Evolutionary conservation across 2,888 invertebrate genomes (phyloP).

Genomic region (Dione vanillae): DNA sequence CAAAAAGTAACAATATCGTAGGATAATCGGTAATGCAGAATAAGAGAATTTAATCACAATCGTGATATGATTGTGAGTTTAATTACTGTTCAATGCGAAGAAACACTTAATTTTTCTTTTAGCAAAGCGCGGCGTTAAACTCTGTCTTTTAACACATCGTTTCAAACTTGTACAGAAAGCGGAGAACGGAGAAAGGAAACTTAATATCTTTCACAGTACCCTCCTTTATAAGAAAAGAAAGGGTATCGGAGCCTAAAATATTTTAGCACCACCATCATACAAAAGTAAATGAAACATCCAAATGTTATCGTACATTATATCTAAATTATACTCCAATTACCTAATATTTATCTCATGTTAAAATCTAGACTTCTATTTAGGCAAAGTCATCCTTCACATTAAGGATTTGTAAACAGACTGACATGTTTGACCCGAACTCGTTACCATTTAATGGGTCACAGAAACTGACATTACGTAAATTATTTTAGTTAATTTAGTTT

Average conservation of each 20-base stretch:
- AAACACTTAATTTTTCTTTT: too few species aligned
- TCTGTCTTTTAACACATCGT: too few species aligned
- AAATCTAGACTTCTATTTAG: slow-evolving; percentile 21
- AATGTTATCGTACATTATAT: neutral
- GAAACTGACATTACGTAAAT: slow-evolving; percentile 8
- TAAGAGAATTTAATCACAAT: too few species aligned
- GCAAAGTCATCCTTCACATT: slow-evolving; percentile 32
- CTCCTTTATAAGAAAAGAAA: too few species aligned
- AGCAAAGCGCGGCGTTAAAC: neutral
- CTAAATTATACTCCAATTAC: slow-evolving; percentile 11
- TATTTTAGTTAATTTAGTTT: neutral
- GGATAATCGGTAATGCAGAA: too few species aligned
- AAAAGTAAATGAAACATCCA: neutral
- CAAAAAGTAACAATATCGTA: too few species aligned
- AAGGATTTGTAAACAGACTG: slow-evolving; percentile 22
- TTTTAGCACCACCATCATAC: neutral
- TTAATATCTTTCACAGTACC: too few species aligned
- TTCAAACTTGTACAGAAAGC: too few species aligned
- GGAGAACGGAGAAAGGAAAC: too few species aligned
- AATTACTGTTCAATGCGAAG: neutral
- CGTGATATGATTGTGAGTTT: neutral
- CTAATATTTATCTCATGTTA: neutral
- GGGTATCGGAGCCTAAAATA: neutral
- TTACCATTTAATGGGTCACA: slow-evolving; percentile 22
- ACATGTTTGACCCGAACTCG: slow-evolving; percentile 30